Base-by-base conservation (phyloP, 2,113 vertebrate genomes). In the Phasianus colchicus region DNA sequence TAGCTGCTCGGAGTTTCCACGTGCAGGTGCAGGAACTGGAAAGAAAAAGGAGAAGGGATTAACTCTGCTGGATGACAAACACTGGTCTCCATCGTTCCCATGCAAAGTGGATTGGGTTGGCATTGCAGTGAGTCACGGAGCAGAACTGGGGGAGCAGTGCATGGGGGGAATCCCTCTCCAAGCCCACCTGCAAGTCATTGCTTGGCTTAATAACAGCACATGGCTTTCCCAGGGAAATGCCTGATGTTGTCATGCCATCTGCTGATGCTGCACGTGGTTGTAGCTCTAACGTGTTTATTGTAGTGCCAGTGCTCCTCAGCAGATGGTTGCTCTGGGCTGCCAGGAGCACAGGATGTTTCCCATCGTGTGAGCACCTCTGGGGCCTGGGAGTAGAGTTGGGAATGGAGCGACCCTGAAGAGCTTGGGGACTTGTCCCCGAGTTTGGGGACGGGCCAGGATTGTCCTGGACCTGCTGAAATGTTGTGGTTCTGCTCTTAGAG, bases 391-490 rank as follows among this genome's bases (percentile, higher is more conserved):
- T 63, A 0, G 14, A 92, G 73, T 48, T 4, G 34, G 85, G 65
- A 25, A 65, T 27, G 73, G 61, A 66, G 75, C 1, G 0, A 92
- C 57, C 45, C 88, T 60, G 84, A 85, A 43, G 72, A 63, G 22
- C 85, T 58, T 30, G 52, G 52, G 52, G 52, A 54, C 27, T 30
- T 54, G 52, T 29, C 27, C 4, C 14, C 9, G 89, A 79, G 89
- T 87, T 84, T 92, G 91, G 93, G 89, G 96, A 95, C 6, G 4
- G 91, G 95, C 91, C 6, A 91, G 96, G 85, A 87, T 91, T 15
- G 18, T 86, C 58, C 77, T 11, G 0, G 2, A 85, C 74, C 94
- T 64, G 76, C 80, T 24, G 6, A 73, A 74, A 69, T 0, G 7
- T 66, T 1, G 17, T 3, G 0, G 32, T 81, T 83, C 70, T 89